phyloP scores from a whole-genome alignment of 2,888 invertebrate genomes.

The Gortyna flavago region DNA sequence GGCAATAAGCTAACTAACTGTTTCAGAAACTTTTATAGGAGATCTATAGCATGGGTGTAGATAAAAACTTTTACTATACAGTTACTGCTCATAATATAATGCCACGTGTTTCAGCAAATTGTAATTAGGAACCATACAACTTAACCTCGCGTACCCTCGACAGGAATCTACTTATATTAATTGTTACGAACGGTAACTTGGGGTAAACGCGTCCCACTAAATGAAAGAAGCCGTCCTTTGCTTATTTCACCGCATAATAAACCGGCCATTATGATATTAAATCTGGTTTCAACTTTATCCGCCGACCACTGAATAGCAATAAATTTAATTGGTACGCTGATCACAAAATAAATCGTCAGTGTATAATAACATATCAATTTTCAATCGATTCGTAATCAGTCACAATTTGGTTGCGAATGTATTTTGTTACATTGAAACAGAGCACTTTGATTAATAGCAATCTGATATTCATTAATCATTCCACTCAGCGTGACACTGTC shows the following conservation, averaged over 20 bases:
- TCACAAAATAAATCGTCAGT: conserved; percentile 48
- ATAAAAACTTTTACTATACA: conserved; percentile 43
- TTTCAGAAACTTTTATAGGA: too few species aligned
- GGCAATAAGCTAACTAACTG: too few species aligned
- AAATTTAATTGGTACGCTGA: conserved; percentile 45
- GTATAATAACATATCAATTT: conserved; percentile 52
- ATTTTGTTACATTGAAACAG: conserved; percentile 49
- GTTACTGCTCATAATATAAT: conserved; percentile 58
- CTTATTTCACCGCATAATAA: conserved; percentile 48
- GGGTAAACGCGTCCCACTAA: conserved; percentile 67
- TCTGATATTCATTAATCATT: conserved; percentile 49
- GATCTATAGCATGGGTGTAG: too few species aligned
- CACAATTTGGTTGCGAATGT: conserved; percentile 42
- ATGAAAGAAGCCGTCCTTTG: conserved; percentile 63
- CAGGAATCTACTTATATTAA: conserved; percentile 70
- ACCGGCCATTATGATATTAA: conserved; percentile 60
- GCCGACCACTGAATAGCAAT: conserved; percentile 39
- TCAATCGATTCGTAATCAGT: conserved; percentile 59
- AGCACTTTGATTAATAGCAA: conserved; percentile 49
- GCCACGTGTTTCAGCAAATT: conserved; percentile 48
- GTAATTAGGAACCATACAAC: conserved; percentile 61
- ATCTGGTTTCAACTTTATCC: conserved; percentile 37
- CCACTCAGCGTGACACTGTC: neutral
- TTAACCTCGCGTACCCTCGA: conserved; percentile 58
- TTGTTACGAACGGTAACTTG: conserved; percentile 73